phyloP scores from a whole-genome alignment of 2,797 vertebrate genomes.

The Hoplostethus atlanticus region DNA sequence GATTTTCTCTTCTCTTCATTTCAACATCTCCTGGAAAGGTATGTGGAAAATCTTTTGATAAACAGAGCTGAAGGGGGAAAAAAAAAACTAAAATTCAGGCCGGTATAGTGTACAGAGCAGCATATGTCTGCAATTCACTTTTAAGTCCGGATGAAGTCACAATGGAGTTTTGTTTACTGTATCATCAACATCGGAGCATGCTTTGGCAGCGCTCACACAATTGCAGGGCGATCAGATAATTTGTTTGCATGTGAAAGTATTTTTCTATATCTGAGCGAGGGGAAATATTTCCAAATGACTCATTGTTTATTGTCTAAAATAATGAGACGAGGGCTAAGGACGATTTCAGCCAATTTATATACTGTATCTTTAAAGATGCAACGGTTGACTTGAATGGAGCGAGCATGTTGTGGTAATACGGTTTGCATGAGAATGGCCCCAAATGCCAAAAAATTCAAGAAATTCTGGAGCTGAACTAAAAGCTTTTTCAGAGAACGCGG shows the following conservation, averaged over 20 bases:
- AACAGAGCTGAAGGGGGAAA: slow-evolving; percentile 50
- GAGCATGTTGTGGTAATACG: slow-evolving; percentile 2
- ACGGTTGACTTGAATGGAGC: slow-evolving; percentile 5
- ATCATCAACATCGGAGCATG: slow-evolving; percentile 75
- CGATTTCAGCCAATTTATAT: slow-evolving; percentile 30
- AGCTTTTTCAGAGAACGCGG: slow-evolving; percentile 41
- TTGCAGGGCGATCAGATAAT: slow-evolving; percentile 66
- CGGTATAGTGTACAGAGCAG: slow-evolving; percentile 62
- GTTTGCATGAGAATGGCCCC: slow-evolving; percentile 30
- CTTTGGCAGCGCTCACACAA: slow-evolving; percentile 69
- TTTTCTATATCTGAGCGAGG: slow-evolving; percentile 56
- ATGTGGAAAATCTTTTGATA: slow-evolving; percentile 73
- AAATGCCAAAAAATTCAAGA: slow-evolving; percentile 34
- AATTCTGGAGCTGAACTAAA: slow-evolving; percentile 46
- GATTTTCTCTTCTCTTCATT: slow-evolving; percentile 65
- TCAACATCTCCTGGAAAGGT: slow-evolving; percentile 69
- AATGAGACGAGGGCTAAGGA: slow-evolving; percentile 46
- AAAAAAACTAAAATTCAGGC: slow-evolving; percentile 49
- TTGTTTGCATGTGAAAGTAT: slow-evolving; percentile 72
- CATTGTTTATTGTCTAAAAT: slow-evolving; percentile 72
- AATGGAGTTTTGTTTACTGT: slow-evolving; percentile 79
- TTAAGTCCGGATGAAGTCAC: slow-evolving; percentile 74
- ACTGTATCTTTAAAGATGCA: slow-evolving; percentile 36
- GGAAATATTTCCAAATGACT: slow-evolving; percentile 55
- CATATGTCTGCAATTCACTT: slow-evolving; percentile 80